Percentiles rank a stretch among this genome's conserved stretches.
phyloP scores from a whole-genome alignment of 2,888 invertebrate genomes.

The Megastigmus dorsalis region DNA sequence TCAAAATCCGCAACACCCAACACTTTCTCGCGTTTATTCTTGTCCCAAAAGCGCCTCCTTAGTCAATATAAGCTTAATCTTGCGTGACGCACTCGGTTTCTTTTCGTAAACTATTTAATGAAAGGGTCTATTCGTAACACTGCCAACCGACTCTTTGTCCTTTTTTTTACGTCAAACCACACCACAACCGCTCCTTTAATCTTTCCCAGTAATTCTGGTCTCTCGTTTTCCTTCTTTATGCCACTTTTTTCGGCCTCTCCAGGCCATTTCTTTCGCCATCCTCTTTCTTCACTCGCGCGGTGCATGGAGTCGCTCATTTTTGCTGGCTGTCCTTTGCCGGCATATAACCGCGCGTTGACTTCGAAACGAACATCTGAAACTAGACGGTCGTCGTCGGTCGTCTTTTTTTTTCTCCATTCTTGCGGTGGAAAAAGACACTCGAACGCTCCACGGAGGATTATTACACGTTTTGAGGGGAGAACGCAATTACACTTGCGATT shows the following conservation, averaged over 20 bases:
- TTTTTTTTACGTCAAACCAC: constrained; percentile 35
- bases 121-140: constrained; percentile 5
- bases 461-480: constrained; percentile 12
- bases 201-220: neutral
- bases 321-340: neutral
- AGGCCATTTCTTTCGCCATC: constrained; percentile 44
- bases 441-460: neutral
- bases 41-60: neutral
- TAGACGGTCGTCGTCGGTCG: no score
- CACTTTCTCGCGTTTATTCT: neutral
- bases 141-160: neutral
- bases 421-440: constrained; percentile 24
- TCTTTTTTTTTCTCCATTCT: neutral
- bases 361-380: constrained; percentile 24
- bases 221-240: neutral
- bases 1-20: no score
- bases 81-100: constrained; percentile 15
- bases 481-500: constrained; percentile 4
- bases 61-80: constrained; percentile 29
- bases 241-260: constrained; percentile 19
- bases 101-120: constrained; percentile 9
- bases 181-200: constrained; percentile 40
- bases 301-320: neutral
- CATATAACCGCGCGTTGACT: constrained; percentile 19
- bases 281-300: constrained; percentile 34